These are phyloP conservation scores for Helicoverpa armigera DNA, from an alignment of 1,140 invertebrate species.

Conservation along the genomic window DNA sequence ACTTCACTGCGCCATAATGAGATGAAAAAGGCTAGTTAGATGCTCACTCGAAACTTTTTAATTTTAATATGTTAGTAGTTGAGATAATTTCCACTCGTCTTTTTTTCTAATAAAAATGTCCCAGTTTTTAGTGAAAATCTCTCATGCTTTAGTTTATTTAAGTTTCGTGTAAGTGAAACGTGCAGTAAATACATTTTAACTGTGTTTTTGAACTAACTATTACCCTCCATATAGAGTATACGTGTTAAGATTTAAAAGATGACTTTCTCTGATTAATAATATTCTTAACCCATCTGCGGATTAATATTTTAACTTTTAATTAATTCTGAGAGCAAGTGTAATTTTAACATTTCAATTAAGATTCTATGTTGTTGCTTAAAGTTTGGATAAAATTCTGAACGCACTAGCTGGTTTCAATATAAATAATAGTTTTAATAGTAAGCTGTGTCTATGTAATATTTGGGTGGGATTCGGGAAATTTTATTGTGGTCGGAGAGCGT, in stretches of 20 bases:
- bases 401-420: no score
- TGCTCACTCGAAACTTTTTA: background rate
- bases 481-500: no score
- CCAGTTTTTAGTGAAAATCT: no score
- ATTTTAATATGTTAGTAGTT: no score
- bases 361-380: background rate
- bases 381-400: background rate
- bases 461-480: no score
- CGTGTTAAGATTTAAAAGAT: background rate
- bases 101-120: no score
- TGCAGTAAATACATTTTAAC: no score
- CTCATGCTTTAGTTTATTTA: no score
- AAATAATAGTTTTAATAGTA: no score
- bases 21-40: background rate
- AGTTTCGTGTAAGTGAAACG: no score
- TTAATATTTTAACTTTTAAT: conserved; percentile 36
- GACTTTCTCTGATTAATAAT: conserved; percentile 6
- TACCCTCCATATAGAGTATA: background rate
- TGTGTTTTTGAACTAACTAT: background rate
- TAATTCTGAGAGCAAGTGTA: conserved; percentile 1
- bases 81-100: no score
- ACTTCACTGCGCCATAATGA: background rate
- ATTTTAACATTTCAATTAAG: conserved; percentile 16
- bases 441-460: no score
- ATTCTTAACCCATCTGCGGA: conserved; percentile 13